Evolutionary conservation across 2,888 invertebrate species (phyloP).

Genomic region (Phengaris arion): DNA sequence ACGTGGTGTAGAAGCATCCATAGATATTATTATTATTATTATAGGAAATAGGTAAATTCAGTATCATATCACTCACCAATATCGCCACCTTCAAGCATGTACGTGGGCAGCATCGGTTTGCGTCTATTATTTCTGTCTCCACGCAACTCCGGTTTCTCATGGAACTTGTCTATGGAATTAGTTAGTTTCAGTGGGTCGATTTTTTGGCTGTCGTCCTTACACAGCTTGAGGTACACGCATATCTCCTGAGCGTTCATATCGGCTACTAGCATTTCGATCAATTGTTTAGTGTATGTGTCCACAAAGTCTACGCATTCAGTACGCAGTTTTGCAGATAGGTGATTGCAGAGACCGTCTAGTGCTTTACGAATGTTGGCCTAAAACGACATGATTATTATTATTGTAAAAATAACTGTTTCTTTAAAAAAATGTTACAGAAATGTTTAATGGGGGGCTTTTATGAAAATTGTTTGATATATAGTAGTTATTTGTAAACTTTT

Average conservation of each 20-base stretch:
- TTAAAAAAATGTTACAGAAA: too few species aligned
- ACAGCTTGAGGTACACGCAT: slow-evolving; percentile 87
- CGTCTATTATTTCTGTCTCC: slow-evolving; percentile 64
- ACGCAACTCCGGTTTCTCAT: slow-evolving; percentile 58
- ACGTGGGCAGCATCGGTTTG: slow-evolving; percentile 54
- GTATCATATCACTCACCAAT: slow-evolving; percentile 63
- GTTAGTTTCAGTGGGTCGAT: slow-evolving; percentile 55
- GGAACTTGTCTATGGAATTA: slow-evolving; percentile 56
- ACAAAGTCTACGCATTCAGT: slow-evolving; percentile 88
- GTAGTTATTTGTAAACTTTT: too few species aligned
- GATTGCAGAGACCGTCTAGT: slow-evolving; percentile 84
- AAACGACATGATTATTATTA: neutral
- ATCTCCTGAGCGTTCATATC: slow-evolving; percentile 84
- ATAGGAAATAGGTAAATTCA: too few species aligned
- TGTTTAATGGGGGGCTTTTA: too few species aligned
- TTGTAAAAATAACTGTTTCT: too few species aligned
- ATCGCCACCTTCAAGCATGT: slow-evolving; percentile 60
- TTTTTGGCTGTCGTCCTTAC: slow-evolving; percentile 67
- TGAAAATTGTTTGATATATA: too few species aligned
- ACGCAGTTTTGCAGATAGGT: slow-evolving; percentile 82
- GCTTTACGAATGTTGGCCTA: slow-evolving; percentile 85
- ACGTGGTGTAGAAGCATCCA: too few species aligned
- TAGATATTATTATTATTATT: too few species aligned
- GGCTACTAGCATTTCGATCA: slow-evolving; percentile 88
- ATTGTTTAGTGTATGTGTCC: slow-evolving; percentile 85